phyloP scores from a whole-genome alignment of 1,140 invertebrate species.

The Zeugodacus cucurbitae region DNA sequence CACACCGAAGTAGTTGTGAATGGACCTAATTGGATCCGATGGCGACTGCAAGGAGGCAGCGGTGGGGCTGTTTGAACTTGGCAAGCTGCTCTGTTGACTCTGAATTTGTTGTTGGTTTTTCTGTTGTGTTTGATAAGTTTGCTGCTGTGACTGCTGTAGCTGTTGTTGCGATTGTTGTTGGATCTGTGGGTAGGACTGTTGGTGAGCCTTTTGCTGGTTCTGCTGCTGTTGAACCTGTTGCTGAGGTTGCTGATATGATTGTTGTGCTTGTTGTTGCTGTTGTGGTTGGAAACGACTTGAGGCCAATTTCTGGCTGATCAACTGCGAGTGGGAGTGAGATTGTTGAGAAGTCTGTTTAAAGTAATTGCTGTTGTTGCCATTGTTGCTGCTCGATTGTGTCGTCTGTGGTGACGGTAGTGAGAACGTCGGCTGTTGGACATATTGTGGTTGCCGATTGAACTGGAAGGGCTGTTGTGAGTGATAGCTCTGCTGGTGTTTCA shows the following conservation, averaged over 20 bases:
- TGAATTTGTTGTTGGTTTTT: constrained; percentile 43
- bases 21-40: neutral
- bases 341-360: constrained; percentile 46
- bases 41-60: constrained; percentile 34
- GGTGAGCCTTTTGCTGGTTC: neutral
- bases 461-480: constrained; percentile 64
- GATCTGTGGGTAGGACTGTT: constrained; percentile 36
- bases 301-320: constrained; percentile 57
- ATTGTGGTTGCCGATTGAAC: constrained; percentile 61
- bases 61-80: neutral
- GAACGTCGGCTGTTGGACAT: constrained; percentile 52
- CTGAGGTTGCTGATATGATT: constrained; percentile 35
- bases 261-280: constrained; percentile 52
- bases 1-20: constrained; percentile 60
- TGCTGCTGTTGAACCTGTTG: neutral
- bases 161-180: neutral
- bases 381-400: constrained; percentile 53
- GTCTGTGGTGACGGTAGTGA: constrained; percentile 55
- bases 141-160: neutral
- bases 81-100: neutral
- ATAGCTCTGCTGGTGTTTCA: constrained; percentile 49
- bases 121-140: neutral
- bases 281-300: constrained; percentile 48
- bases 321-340: constrained; percentile 61
- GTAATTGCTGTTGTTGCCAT: constrained; percentile 40